A percentile compares a stretch with the other conserved stretches of the same genome.
Evolutionary conservation across 2,888 invertebrate genomes (phyloP).

Genomic region (Eucera pruinosa): DNA sequence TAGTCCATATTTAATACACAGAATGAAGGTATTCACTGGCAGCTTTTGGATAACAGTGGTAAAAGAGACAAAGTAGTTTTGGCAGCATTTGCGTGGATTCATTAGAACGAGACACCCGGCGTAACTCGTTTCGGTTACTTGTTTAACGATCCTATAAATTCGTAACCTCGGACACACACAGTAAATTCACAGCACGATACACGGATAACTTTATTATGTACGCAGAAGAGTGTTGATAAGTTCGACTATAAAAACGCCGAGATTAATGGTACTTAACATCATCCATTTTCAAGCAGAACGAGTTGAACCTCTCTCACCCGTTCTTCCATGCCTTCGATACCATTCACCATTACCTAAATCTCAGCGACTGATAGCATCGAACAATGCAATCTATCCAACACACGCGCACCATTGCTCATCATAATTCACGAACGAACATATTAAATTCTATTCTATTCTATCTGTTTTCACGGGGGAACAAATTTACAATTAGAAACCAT

Average conservation of each 20-base stretch:
- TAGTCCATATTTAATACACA: too few species aligned
- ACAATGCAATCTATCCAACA: background rate
- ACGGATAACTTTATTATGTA: constrained; percentile 20
- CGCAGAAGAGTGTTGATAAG: constrained; percentile 5
- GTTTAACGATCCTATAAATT: constrained; percentile 8
- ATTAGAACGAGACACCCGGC: too few species aligned
- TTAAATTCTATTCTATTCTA: background rate
- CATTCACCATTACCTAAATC: background rate
- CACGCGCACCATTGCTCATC: too few species aligned
- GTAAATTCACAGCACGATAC: too few species aligned
- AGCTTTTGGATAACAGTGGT: background rate
- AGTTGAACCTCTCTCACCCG: background rate
- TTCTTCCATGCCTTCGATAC: too few species aligned
- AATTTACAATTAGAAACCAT: background rate
- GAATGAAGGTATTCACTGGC: too few species aligned
- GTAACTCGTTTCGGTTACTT: too few species aligned
- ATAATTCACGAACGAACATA: background rate
- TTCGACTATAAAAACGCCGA: too few species aligned
- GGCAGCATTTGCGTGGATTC: too few species aligned
- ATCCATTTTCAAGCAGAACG: background rate
- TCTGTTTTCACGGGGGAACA: too few species aligned
- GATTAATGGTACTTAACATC: background rate
- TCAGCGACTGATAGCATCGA: background rate
- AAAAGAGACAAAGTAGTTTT: too few species aligned
- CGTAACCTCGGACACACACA: background rate